Conservation (phyloP, 1,140 invertebrate genomes). For the Drosophila navojoa region DNA sequence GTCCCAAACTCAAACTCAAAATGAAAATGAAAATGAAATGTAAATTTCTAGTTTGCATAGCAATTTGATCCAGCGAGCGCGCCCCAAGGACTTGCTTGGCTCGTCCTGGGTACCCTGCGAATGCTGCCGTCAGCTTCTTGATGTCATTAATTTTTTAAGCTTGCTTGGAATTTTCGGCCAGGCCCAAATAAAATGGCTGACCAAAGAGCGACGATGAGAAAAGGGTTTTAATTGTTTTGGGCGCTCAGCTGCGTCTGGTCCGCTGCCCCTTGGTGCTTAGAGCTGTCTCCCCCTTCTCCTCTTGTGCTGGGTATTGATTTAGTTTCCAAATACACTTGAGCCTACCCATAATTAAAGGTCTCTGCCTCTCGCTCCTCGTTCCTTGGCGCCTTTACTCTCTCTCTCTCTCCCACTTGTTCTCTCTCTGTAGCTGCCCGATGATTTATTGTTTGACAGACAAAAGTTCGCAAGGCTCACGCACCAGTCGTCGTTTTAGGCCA, state of each 20-base stretch:
- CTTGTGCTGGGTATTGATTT: conserved; percentile 53
- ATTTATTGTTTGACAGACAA: conserved; percentile 77
- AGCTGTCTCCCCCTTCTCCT: background rate
- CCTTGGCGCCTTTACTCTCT: background rate
- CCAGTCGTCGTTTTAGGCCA: conserved; percentile 56
- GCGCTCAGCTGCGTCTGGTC: conserved; percentile 43
- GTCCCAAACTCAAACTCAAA: background rate
- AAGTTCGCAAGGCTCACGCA: conserved; percentile 42
- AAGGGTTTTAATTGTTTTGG: conserved; percentile 81
- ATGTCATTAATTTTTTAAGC: conserved; percentile 82
- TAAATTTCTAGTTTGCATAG: conserved; percentile 64
- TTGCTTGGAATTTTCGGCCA: conserved; percentile 66
- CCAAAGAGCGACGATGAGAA: conserved; percentile 54
- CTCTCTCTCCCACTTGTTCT: background rate
- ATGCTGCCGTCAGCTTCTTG: conserved; percentile 68
- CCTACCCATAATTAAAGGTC: conserved; percentile 75
- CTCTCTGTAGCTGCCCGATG: conserved; percentile 36
- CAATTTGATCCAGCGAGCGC: conserved; percentile 63
- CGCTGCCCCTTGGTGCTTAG: background rate
- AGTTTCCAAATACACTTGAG: conserved; percentile 78
- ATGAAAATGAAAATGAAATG: conserved; percentile 35
- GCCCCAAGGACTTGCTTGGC: conserved; percentile 32
- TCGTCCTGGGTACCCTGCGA: conserved; percentile 14
- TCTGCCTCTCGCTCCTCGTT: conserved; percentile 7
- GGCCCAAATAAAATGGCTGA: conserved; percentile 64